phyloP scores from a whole-genome alignment of 2,113 vertebrate genomes.

The Cebidichthys violaceus region DNA sequence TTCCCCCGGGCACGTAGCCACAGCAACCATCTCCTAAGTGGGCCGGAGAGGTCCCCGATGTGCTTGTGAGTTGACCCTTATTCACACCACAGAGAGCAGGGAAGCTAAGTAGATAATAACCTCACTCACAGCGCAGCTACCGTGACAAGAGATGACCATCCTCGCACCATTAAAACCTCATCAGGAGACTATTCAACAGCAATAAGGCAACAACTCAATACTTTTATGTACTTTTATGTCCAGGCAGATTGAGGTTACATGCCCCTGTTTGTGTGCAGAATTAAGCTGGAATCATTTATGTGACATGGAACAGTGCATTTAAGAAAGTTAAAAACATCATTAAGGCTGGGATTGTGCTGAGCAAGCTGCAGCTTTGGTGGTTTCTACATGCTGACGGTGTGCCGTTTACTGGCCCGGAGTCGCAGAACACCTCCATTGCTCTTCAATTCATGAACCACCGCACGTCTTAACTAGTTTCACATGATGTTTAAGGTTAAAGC shows the following conservation, averaged over 20 bases:
- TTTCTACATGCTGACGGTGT: slow-evolving; percentile 70
- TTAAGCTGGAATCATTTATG: slow-evolving; percentile 46
- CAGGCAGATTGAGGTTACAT: background rate
- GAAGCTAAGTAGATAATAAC: slow-evolving; percentile 35
- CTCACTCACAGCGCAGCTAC: slow-evolving; percentile 23
- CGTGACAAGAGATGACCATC: slow-evolving; percentile 22
- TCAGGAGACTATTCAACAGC: slow-evolving; percentile 29
- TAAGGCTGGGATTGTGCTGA: slow-evolving; percentile 65
- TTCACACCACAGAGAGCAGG: slow-evolving; percentile 42
- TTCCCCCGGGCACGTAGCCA: slow-evolving; percentile 65
- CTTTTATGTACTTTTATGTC: background rate
- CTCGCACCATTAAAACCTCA: slow-evolving; percentile 29
- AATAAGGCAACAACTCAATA: slow-evolving; percentile 11
- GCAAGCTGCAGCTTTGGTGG: slow-evolving; percentile 44
- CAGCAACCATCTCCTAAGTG: slow-evolving; percentile 72
- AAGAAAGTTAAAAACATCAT: slow-evolving; percentile 54
- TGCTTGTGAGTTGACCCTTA: slow-evolving; percentile 58
- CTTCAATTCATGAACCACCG: slow-evolving; percentile 1
- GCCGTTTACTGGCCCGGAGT: slow-evolving; percentile 25
- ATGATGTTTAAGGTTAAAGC: background rate
- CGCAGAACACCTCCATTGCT: slow-evolving; percentile 26
- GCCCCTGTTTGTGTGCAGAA: background rate
- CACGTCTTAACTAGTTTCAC: slow-evolving; percentile 12
- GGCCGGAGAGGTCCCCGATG: slow-evolving; percentile 56
- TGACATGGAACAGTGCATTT: slow-evolving; percentile 29